Conservation (phyloP, 2,888 invertebrate species). For the Cyrtodaria siliqua region DNA sequence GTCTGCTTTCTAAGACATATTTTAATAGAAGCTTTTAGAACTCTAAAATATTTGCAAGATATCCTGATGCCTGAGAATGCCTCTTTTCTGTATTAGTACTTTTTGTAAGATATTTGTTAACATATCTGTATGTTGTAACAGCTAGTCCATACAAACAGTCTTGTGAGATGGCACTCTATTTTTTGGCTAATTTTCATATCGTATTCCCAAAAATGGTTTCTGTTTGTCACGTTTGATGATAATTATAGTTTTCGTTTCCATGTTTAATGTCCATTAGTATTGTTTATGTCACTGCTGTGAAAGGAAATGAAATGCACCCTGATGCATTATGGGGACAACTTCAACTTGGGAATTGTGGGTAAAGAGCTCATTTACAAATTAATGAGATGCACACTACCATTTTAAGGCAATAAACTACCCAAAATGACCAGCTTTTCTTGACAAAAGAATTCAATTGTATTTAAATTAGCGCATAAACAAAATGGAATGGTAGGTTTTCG, state of each 20-base stretch:
- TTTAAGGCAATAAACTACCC: background rate
- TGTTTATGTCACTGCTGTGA: slow-evolving; percentile 31
- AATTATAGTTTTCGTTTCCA: slow-evolving; percentile 34
- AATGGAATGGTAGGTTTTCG: slow-evolving; percentile 42
- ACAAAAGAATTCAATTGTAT: slow-evolving; percentile 1
- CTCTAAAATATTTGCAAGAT: too few species aligned
- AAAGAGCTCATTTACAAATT: slow-evolving; percentile 10
- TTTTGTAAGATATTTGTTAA: too few species aligned
- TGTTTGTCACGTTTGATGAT: slow-evolving; percentile 30
- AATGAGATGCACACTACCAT: background rate
- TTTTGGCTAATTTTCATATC: slow-evolving; percentile 39
- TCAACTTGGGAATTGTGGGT: slow-evolving; percentile 18
- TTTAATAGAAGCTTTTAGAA: too few species aligned
- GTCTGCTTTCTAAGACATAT: too few species aligned
- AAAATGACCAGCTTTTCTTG: background rate
- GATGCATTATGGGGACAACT: slow-evolving; percentile 8
- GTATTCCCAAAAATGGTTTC: slow-evolving; percentile 20
- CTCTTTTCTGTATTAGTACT: too few species aligned
- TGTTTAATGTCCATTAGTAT: slow-evolving; percentile 37
- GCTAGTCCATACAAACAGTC: too few species aligned
- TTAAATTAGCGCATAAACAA: slow-evolving; percentile 24
- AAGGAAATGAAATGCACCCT: slow-evolving; percentile 13
- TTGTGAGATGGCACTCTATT: too few species aligned
- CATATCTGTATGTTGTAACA: too few species aligned
- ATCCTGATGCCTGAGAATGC: too few species aligned